phyloP scores from a whole-genome alignment of 2,113 vertebrate species.

The Corydoras maculifer region DNA sequence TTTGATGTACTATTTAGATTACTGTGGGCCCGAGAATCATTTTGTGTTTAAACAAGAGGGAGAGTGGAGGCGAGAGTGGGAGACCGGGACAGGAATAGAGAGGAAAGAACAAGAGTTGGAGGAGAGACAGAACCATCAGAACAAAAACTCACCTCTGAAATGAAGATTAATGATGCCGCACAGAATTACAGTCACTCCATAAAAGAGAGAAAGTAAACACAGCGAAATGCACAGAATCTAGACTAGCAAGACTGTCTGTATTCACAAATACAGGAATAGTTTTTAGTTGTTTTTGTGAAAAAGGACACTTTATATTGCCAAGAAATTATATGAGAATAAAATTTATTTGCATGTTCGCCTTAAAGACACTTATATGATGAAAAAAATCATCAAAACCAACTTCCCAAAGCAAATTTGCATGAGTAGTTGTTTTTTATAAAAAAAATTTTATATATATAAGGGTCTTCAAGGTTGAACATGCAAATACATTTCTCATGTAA shows the following conservation, averaged over 20 bases:
- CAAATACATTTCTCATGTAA: no score
- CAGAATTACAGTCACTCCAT: constrained; percentile 37
- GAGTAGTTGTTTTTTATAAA: no score
- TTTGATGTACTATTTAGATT: constrained; percentile 49
- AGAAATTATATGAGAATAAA: no score
- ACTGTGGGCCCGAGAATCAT: constrained; percentile 40
- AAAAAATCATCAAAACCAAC: no score
- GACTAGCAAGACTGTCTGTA: no score
- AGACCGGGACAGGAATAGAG: not conserved
- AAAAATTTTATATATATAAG: no score
- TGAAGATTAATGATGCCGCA: constrained; percentile 64
- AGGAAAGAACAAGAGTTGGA: constrained; percentile 7
- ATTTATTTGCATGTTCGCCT: no score
- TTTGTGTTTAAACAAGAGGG: constrained; percentile 36
- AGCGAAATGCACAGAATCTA: not conserved
- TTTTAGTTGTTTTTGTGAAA: no score
- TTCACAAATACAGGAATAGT: not conserved
- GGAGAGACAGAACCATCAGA: constrained; percentile 50
- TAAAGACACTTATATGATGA: no score
- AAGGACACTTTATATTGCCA: no score
- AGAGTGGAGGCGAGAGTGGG: constrained; percentile 1
- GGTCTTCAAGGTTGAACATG: no score
- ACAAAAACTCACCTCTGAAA: constrained; percentile 54
- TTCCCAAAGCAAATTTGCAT: no score
- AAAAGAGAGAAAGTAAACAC: constrained; percentile 28